These are phyloP conservation scores for Pegoplata infirma DNA, from an alignment of 2,888 invertebrate species.

Conservation along the genomic window DNA sequence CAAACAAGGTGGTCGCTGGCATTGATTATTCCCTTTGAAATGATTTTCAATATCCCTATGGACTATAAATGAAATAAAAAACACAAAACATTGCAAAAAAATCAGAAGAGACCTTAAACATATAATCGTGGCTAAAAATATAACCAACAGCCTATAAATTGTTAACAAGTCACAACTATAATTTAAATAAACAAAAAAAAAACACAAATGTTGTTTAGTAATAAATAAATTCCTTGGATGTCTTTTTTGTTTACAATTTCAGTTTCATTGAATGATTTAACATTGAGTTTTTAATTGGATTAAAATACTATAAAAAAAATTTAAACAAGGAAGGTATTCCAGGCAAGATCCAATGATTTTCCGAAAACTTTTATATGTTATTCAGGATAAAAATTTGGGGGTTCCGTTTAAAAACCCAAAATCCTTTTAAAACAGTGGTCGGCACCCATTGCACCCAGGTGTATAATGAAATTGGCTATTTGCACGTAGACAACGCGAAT, in stretches of 20 bases:
- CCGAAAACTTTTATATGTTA: too few relatives aligned
- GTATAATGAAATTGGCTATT: too few relatives aligned
- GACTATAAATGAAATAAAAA: constrained; percentile 2
- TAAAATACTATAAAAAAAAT: constrained; percentile 34
- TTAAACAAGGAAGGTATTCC: too few relatives aligned
- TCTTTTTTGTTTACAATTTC: constrained; percentile 6
- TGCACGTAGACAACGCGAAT: too few relatives aligned
- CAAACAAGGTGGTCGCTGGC: constrained; percentile 50
- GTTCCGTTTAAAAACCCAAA: too few relatives aligned
- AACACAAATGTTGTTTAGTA: constrained; percentile 7
- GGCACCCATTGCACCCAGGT: too few relatives aligned
- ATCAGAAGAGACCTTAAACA: constrained; percentile 8
- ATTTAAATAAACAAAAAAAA: constrained; percentile 53
- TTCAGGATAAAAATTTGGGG: too few relatives aligned
- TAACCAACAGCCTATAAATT: constrained; percentile 54
- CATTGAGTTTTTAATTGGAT: constrained; percentile 56
- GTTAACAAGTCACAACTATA: constrained; percentile 33
- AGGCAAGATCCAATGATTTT: too few relatives aligned
- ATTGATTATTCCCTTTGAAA: constrained; percentile 39
- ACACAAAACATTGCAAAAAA: background rate
- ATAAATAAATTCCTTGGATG: constrained; percentile 31
- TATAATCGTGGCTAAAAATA: constrained; percentile 39
- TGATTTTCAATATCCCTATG: constrained; percentile 41
- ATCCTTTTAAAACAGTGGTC: background rate
- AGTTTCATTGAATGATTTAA: constrained; percentile 39